A percentile compares a stretch with the other conserved stretches of the same genome.
Conservation (phyloP, 2,113 vertebrate genomes). For the Phasianus colchicus region DNA sequence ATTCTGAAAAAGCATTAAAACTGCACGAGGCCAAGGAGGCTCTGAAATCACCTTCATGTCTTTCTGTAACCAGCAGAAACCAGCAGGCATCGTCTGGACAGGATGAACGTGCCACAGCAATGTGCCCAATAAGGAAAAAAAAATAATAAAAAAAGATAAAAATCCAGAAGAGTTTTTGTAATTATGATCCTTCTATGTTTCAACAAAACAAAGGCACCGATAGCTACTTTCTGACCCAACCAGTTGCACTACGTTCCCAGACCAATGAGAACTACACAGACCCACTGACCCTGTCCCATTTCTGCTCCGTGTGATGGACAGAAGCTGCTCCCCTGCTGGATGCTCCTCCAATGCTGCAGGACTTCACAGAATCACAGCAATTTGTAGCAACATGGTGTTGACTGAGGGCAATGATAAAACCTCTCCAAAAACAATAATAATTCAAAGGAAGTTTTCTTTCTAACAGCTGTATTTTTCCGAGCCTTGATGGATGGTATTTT, state of each 20-base stretch:
- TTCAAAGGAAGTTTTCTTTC: neutral
- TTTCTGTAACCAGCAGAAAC: neutral
- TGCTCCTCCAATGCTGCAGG: fast-evolving
- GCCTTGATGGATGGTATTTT: neutral
- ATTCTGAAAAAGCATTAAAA: neutral
- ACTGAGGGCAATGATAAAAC: neutral
- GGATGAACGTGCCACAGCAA: neutral
- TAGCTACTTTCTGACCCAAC: fast-evolving
- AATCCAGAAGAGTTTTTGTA: neutral
- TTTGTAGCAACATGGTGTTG: neutral
- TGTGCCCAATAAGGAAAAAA: neutral
- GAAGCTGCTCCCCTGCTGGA: neutral
- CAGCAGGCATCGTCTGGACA: neutral
- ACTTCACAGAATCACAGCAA: neutral
- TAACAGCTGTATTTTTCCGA: neutral
- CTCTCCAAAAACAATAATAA: neutral
- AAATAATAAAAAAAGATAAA: neutral
- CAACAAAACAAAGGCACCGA: neutral
- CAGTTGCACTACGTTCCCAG: neutral
- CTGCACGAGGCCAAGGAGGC: neutral
- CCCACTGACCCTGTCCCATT: neutral
- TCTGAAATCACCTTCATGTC: neutral
- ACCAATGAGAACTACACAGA: neutral
- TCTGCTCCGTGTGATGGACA: neutral
- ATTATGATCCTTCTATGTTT: neutral